Conservation (phyloP, 2,888 invertebrate genomes). For the Trisateles emortualis region DNA sequence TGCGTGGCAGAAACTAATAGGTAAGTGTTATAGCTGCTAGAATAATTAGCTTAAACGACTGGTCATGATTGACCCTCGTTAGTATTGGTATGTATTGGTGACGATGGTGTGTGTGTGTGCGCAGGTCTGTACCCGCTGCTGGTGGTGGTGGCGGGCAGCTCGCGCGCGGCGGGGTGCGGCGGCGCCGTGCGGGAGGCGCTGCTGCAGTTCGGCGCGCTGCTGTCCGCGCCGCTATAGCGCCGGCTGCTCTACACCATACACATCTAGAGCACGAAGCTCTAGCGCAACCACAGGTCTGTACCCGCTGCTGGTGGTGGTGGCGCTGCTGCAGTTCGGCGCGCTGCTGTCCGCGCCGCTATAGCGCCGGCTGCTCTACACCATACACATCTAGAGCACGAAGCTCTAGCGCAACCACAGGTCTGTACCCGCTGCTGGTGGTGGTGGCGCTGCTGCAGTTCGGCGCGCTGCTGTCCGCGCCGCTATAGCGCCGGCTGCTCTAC, state of each 20-base stretch:
- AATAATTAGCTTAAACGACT: too few species aligned
- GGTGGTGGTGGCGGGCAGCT: constrained; percentile 92
- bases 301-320: constrained; percentile 89
- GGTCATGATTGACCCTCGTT: too few species aligned
- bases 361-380: constrained; percentile 68
- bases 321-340: neutral
- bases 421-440: constrained; percentile 96
- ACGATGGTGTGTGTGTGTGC: neutral
- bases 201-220: constrained; percentile 94
- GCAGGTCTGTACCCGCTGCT: constrained; percentile 93
- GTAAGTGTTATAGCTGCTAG: too few species aligned
- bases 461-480: constrained; percentile 88
- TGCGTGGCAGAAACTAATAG: constrained; percentile 97
- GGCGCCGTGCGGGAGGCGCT: constrained; percentile 94
- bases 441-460: constrained; percentile 93
- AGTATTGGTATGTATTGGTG: neutral
- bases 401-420: constrained; percentile 84
- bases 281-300: constrained; percentile 88
- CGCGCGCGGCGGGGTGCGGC: constrained; percentile 85
- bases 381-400: constrained; percentile 45
- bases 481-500: constrained; percentile 72
- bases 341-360: constrained; percentile 60
- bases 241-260: constrained; percentile 68
- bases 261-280: constrained; percentile 90
- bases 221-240: constrained; percentile 82